Evolutionary conservation across 2,113 vertebrate species (phyloP).

Genomic region (Taurulus bubalis): DNA sequence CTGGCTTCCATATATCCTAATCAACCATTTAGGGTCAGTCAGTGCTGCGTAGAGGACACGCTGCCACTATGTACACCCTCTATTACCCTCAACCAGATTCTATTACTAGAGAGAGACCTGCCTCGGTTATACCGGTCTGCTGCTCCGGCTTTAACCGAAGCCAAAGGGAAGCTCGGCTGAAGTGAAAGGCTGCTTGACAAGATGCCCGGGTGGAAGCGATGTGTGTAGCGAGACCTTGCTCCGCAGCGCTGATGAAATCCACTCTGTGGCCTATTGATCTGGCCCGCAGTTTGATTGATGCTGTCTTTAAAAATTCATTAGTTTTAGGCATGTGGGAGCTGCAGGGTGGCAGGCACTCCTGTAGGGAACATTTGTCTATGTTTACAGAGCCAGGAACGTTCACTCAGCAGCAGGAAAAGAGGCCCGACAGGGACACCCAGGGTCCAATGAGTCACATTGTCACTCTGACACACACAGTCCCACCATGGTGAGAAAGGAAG

Average conservation of each 20-base stretch:
- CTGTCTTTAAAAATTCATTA: slow-evolving; percentile 84
- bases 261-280: slow-evolving; percentile 78
- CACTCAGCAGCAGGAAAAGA: slow-evolving; percentile 49
- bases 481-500: background rate
- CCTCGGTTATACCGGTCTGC: slow-evolving; percentile 7
- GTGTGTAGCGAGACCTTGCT: slow-evolving; percentile 42
- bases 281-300: slow-evolving; percentile 78
- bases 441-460: slow-evolving; percentile 46
- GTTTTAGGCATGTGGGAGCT: slow-evolving; percentile 67
- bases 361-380: slow-evolving; percentile 74
- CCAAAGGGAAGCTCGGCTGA: background rate
- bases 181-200: slow-evolving; percentile 33
- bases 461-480: slow-evolving; percentile 9
- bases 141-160: background rate
- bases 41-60: slow-evolving; percentile 6
- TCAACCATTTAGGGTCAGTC: slow-evolving; percentile 28
- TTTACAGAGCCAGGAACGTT: slow-evolving; percentile 71
- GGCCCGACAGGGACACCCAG: slow-evolving; percentile 42
- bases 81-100: slow-evolving; percentile 37
- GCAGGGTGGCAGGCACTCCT: slow-evolving; percentile 59
- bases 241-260: slow-evolving; percentile 61
- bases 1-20: slow-evolving; percentile 16
- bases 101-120: background rate
- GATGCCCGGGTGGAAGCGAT: slow-evolving; percentile 23
- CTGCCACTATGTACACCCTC: slow-evolving; percentile 9